Base-by-base conservation (phyloP, 2,888 invertebrate genomes). In the Amphimallon solstitiale region DNA sequence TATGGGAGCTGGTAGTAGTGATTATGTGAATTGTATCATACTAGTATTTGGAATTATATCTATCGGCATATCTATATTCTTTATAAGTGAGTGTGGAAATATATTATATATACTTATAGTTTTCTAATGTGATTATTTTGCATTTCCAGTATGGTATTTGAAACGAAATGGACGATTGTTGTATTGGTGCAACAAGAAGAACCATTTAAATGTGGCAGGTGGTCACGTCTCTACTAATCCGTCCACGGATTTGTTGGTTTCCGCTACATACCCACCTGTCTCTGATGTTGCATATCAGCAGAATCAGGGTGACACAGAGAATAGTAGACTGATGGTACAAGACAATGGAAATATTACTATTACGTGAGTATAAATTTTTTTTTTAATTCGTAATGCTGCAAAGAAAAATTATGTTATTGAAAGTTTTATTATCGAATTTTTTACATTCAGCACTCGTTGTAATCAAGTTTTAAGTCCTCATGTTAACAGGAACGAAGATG, bases 221-320 rank as follows among this genome's bases (percentile, higher is more conserved):
- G 82, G 81, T 12, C 80, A 85, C 21, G 85, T 67, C 14, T 67
- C 67, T 35, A 67, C 90, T 62, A 91, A 91, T 83, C 92, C 92
- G 54, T 91, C 91, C 49, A 92, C 91, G 35, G 92, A 92, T 84
- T 87, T 91, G 34, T 83, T 92, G 72, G 91, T 92, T 54, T 87
- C 89, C 0, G 90, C 90, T 34, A 91, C 91, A 82, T 91, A 92
- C 83, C 91, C 89, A 49, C 90, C 91, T 0, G 90, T 91, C 14
- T 87, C 90, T 37, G 92, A 92, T 81, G 87, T 91, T 10, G 81
- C 83, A 19, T 85, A 85, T 74, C 84, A 84, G 72, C 90, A 91
- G 48, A 86, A 88, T 1, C 86, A 87, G 61, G 89, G 84, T 84
- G 82, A 91, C 85, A 85, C 85, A 71, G 91, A 92, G 78, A 88